Conservation (phyloP, 2,797 vertebrate genomes). For the Corythornis leucogaster region DNA sequence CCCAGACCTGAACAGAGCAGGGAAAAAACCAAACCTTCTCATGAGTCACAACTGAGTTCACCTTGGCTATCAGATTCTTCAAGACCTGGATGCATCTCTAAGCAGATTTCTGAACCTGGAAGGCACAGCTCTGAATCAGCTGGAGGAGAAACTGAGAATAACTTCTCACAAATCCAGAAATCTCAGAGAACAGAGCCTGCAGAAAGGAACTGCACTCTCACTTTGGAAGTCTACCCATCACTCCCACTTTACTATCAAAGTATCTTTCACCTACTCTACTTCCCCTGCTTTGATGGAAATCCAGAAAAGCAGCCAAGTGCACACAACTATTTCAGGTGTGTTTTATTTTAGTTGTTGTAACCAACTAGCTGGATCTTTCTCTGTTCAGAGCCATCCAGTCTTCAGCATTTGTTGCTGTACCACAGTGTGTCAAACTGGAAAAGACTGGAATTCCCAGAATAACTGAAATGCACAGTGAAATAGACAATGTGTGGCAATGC, state of each 20-base stretch:
- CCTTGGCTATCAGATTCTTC: background rate
- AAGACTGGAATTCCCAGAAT: background rate
- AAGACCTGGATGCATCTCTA: background rate
- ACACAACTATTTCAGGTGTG: background rate
- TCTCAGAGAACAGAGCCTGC: background rate
- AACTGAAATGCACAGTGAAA: background rate
- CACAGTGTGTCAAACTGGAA: background rate
- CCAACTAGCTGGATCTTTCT: background rate
- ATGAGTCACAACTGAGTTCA: background rate
- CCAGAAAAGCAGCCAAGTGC: rapidly evolving
- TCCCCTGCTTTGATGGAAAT: background rate
- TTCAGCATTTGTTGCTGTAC: background rate
- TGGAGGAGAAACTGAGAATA: background rate
- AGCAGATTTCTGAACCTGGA: background rate
- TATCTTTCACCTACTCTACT: background rate
- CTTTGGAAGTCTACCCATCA: background rate
- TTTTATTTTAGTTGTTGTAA: background rate
- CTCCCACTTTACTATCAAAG: background rate
- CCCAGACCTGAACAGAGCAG: background rate
- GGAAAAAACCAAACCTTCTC: background rate
- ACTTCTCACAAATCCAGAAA: background rate
- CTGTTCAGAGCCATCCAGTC: background rate
- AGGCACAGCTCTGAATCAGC: background rate
- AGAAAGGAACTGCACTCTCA: background rate
- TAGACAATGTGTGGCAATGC: background rate